These are phyloP conservation scores for Ctenomys sociabilis DNA, from an alignment of 2,113 vertebrate genomes.

Conservation along the genomic window DNA sequence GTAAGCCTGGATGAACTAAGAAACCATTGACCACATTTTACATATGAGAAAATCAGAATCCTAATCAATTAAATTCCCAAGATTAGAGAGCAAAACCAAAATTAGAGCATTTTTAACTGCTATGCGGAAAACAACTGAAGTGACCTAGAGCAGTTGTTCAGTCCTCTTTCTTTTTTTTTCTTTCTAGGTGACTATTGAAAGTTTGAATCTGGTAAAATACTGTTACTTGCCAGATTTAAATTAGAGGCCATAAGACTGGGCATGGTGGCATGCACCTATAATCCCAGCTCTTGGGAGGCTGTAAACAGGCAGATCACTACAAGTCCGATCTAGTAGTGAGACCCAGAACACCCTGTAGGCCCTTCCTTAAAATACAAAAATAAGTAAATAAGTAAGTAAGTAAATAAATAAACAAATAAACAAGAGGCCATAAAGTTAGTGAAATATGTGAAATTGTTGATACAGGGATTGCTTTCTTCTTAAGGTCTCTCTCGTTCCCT, in stretches of 20 bases:
- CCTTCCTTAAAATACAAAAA: too few species aligned
- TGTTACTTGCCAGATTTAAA: slow-evolving; percentile 30
- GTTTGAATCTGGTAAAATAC: slow-evolving; percentile 57
- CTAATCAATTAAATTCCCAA: neutral
- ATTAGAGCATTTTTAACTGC: neutral
- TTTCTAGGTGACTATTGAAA: slow-evolving; percentile 25
- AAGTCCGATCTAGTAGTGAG: too few species aligned
- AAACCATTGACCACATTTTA: neutral
- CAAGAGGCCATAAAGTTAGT: slow-evolving; percentile 19
- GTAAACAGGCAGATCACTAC: too few species aligned
- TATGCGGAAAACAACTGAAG: slow-evolving; percentile 35
- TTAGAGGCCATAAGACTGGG: neutral
- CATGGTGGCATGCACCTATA: too few species aligned
- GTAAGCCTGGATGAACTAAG: neutral
- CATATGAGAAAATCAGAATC: neutral
- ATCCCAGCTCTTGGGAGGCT: too few species aligned
- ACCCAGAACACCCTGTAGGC: too few species aligned
- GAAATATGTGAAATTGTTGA: neutral
- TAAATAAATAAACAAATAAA: neutral
- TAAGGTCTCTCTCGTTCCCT: neutral
- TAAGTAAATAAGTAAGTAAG: neutral
- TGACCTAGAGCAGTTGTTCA: neutral
- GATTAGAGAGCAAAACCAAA: neutral
- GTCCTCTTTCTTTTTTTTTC: neutral
- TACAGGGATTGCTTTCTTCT: neutral